These are phyloP conservation scores for Volucella inflata DNA, from an alignment of 2,888 invertebrate species.

Conservation along the genomic window DNA sequence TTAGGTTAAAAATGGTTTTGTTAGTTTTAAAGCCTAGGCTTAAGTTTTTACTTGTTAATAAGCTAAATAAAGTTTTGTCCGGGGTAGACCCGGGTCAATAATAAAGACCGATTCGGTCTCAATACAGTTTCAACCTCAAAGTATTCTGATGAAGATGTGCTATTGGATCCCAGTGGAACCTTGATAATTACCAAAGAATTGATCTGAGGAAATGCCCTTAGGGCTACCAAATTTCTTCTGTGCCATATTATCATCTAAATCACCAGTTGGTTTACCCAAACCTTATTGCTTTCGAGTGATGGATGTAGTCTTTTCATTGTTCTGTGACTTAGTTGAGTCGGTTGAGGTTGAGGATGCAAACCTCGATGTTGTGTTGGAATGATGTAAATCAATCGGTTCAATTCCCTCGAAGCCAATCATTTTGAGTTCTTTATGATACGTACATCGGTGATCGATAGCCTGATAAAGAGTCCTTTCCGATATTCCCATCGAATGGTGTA, in stretches of 20 bases:
- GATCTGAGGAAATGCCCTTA: constrained; percentile 98
- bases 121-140: constrained; percentile 88
- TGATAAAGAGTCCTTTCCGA: constrained; percentile 70
- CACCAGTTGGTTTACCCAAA: constrained; percentile 36
- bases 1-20: no score
- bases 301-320: constrained; percentile 57
- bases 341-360: constrained; percentile 77
- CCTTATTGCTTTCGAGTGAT: constrained; percentile 71
- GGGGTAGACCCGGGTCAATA: no score
- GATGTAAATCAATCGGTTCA: constrained; percentile 82
- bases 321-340: constrained; percentile 57
- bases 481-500: constrained; percentile 79
- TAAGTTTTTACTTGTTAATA: no score
- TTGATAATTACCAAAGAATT: constrained; percentile 93
- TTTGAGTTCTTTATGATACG: constrained; percentile 80
- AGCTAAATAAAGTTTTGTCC: no score
- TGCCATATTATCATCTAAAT: constrained; percentile 88
- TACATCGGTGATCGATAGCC: constrained; percentile 80
- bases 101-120: constrained; percentile 78
- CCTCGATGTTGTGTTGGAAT: constrained; percentile 82
- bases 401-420: constrained; percentile 83
- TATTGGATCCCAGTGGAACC: constrained; percentile 89
- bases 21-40: no score
- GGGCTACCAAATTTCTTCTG: constrained; percentile 98
- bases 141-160: constrained; percentile 98